These are phyloP conservation scores for Cryptocheilus praepositus DNA, from an alignment of 2,888 invertebrate genomes.

Conservation along the genomic window DNA sequence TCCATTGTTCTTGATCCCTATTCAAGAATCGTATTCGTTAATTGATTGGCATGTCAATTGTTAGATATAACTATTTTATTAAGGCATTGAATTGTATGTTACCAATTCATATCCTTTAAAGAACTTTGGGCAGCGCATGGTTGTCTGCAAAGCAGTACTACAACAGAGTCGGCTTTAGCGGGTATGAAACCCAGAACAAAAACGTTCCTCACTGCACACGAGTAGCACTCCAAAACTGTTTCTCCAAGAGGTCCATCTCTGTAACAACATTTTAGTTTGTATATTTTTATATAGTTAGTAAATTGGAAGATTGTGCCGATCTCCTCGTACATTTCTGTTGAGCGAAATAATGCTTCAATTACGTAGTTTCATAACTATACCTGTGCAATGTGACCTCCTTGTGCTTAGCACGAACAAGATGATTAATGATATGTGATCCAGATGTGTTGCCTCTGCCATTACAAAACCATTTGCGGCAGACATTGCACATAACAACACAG, in stretches of 20 bases:
- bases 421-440: slow-evolving; percentile 99
- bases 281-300: background rate
- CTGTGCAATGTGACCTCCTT: slow-evolving; percentile 98
- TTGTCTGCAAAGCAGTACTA: slow-evolving; percentile 96
- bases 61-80: background rate
- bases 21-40: background rate
- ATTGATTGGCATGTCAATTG: background rate
- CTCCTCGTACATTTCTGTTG: background rate
- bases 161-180: slow-evolving; percentile 98
- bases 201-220: slow-evolving; percentile 98
- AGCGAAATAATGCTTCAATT: background rate
- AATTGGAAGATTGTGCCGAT: too few relatives aligned
- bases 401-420: slow-evolving; percentile 98
- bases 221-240: slow-evolving; percentile 98
- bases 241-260: slow-evolving; percentile 98
- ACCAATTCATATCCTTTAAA: slow-evolving; percentile 98
- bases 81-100: slow-evolving; percentile 21
- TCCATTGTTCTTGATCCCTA: slow-evolving; percentile 98
- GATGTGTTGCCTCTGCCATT: slow-evolving; percentile 99
- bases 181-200: slow-evolving; percentile 99
- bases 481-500: slow-evolving; percentile 98
- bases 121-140: slow-evolving; percentile 99
- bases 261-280: slow-evolving; percentile 13
- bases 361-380: slow-evolving; percentile 44
- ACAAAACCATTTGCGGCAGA: slow-evolving; percentile 99